phyloP scores from a whole-genome alignment of 2,888 invertebrate genomes.

The Seladonia tumulorum region DNA sequence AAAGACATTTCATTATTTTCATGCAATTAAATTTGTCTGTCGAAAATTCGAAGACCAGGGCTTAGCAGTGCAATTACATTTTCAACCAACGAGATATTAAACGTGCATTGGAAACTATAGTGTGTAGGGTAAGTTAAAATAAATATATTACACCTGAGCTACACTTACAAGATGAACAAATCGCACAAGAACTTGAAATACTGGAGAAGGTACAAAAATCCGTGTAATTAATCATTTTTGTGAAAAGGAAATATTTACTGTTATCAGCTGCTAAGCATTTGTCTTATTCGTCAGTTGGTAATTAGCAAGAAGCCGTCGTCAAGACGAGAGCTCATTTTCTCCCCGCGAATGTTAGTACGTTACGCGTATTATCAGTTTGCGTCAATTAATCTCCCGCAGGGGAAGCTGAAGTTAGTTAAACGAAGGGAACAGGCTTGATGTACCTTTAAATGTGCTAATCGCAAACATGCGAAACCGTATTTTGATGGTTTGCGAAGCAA shows the following conservation, averaged over 20 bases:
- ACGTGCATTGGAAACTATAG: neutral
- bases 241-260: neutral
- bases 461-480: neutral
- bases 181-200: neutral
- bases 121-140: neutral
- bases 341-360: neutral
- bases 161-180: neutral
- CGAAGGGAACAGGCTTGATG: conserved; percentile 8
- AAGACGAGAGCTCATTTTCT: conserved; percentile 2
- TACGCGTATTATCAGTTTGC: conserved; percentile 26
- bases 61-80: neutral
- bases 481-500: neutral
- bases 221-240: conserved; percentile 16
- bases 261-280: conserved; percentile 15
- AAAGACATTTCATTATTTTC: too few species aligned
- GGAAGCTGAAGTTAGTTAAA: conserved; percentile 19
- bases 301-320: conserved; percentile 13
- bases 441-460: conserved; percentile 5
- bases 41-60: neutral
- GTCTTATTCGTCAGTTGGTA: conserved; percentile 2
- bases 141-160: neutral
- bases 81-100: neutral
- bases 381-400: conserved; percentile 33
- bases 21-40: neutral
- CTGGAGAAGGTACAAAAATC: neutral